Percentiles rank a stretch among this genome's conserved stretches.
Conservation (phyloP, 2,113 vertebrate genomes). For the Phylloscopus trochiloides region DNA sequence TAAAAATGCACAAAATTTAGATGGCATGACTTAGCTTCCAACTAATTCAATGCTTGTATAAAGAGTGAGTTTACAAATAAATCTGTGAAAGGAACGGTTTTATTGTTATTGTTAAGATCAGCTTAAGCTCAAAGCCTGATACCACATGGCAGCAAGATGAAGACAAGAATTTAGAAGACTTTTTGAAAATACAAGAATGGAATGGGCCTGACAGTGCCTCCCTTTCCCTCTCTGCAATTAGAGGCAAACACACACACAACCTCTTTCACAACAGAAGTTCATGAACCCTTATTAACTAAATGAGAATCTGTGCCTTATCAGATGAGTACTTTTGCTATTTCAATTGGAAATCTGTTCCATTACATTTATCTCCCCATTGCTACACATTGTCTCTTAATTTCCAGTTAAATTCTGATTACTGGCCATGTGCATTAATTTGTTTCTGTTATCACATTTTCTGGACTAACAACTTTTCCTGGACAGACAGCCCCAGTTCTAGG, state of each 20-base stretch:
- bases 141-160: neutral
- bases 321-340: neutral
- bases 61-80: neutral
- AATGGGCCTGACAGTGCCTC: neutral
- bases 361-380: neutral
- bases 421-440: rapidly evolving
- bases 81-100: neutral
- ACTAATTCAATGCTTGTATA: neutral
- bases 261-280: neutral
- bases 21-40: neutral
- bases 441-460: neutral
- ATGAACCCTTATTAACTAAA: neutral
- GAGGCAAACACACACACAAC: neutral
- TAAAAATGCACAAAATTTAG: neutral
- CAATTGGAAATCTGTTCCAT: neutral
- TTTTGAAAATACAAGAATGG: neutral
- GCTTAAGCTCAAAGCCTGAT: neutral
- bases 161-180: neutral
- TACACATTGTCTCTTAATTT: neutral
- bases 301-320: neutral
- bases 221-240: neutral
- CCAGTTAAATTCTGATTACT: neutral
- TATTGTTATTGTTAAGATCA: neutral
- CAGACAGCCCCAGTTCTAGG: neutral
- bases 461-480: neutral